phyloP scores from a whole-genome alignment of 2,888 invertebrate genomes.

The Eupithecia insigniata region DNA sequence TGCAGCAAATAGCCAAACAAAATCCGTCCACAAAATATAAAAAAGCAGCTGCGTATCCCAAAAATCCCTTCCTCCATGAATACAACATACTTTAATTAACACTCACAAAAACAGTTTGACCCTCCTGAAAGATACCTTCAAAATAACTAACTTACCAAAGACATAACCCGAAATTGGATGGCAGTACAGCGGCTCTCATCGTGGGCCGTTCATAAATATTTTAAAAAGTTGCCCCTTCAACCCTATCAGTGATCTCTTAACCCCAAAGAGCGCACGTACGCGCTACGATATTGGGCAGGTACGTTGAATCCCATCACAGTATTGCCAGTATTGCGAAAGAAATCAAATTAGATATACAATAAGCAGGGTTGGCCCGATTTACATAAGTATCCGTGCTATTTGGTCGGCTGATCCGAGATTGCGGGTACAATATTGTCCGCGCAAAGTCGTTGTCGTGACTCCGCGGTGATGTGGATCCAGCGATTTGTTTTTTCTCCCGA shows the following conservation, averaged over 20 bases:
- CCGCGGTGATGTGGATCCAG: conserved; percentile 60
- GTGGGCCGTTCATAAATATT: conserved; percentile 80
- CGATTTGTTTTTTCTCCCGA: conserved; percentile 53
- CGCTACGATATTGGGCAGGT: conserved; percentile 74
- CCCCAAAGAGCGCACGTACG: conserved; percentile 71
- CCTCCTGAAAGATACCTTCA: conserved; percentile 66
- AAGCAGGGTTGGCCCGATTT: conserved; percentile 80
- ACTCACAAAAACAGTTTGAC: conserved; percentile 73
- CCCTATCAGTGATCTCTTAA: conserved; percentile 78
- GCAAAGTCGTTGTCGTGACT: conserved; percentile 55
- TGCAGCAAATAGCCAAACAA: conserved; percentile 29
- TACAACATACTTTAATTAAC: conserved; percentile 75
- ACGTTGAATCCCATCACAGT: conserved; percentile 79
- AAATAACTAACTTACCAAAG: conserved; percentile 80
- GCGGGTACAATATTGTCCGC: conserved; percentile 79
- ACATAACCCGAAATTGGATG: conserved; percentile 84
- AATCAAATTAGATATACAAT: conserved; percentile 84
- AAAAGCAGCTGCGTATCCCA: conserved; percentile 52
- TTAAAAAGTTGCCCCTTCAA: conserved; percentile 76
- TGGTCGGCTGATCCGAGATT: conserved; percentile 80
- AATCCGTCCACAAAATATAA: conserved; percentile 30
- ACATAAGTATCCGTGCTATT: conserved; percentile 83
- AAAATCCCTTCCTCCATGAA: conserved; percentile 55
- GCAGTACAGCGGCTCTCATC: conserved; percentile 69
- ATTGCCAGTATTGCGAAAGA: conserved; percentile 80